Conservation (phyloP, 1,140 invertebrate species). For the Eufriesea mexicana region DNA sequence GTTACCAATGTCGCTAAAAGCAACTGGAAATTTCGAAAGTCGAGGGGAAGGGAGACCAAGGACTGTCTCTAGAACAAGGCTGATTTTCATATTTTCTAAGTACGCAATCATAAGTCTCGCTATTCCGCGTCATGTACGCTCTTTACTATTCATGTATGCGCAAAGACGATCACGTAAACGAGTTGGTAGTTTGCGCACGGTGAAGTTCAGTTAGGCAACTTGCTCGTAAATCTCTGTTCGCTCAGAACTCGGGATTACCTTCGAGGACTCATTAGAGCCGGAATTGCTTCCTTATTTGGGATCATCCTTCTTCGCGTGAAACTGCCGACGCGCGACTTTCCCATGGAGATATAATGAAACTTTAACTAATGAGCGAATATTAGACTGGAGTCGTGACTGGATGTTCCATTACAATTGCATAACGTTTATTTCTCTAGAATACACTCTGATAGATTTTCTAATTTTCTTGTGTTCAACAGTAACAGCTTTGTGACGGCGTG, state of each 20-base stretch:
- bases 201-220: slow-evolving; percentile 46
- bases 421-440: not conserved
- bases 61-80: not conserved
- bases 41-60: not conserved
- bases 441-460: too few species aligned
- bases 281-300: slow-evolving; percentile 48
- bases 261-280: slow-evolving; percentile 40
- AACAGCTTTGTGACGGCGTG: too few species aligned
- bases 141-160: slow-evolving; percentile 53
- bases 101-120: slow-evolving; percentile 19
- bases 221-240: slow-evolving; percentile 48
- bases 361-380: not conserved
- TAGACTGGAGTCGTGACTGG: not conserved
- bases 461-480: too few species aligned
- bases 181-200: slow-evolving; percentile 47
- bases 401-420: not conserved
- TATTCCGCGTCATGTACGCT: slow-evolving; percentile 20
- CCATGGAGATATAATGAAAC: not conserved
- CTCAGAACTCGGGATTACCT: slow-evolving; percentile 45
- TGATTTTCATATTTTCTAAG: slow-evolving; percentile 4
- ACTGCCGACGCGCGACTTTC: not conserved
- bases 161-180: slow-evolving; percentile 53
- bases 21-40: not conserved
- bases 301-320: slow-evolving; percentile 29
- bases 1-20: too few species aligned